Conservation (phyloP, 2,113 vertebrate genomes). For the Uropsilus gracilis region DNA sequence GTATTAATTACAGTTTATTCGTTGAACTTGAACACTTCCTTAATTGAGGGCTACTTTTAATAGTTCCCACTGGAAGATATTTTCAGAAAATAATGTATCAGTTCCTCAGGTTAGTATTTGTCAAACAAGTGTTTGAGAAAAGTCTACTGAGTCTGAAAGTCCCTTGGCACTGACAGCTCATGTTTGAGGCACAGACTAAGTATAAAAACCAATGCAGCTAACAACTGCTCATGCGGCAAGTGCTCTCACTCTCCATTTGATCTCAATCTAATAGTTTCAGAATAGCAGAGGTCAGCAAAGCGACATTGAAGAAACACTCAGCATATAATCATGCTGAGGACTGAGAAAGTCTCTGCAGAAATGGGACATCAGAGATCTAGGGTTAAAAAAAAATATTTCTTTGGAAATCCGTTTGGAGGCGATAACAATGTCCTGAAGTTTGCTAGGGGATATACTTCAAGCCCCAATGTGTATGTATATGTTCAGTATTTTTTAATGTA, state of each 20-base stretch:
- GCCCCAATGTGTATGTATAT: neutral
- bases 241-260: neutral
- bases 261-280: neutral
- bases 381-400: neutral
- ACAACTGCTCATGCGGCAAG: neutral
- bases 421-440: neutral
- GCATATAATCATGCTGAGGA: neutral
- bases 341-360: neutral
- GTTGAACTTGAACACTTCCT: too few species aligned
- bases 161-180: neutral
- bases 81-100: neutral
- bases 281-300: neutral
- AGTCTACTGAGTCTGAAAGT: neutral
- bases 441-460: neutral
- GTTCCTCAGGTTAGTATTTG: neutral
- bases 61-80: conserved; percentile 11
- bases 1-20: too few species aligned
- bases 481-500: neutral
- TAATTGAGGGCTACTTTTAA: too few species aligned
- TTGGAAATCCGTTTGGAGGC: neutral
- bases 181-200: neutral
- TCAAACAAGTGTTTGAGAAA: neutral
- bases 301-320: neutral
- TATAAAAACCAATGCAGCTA: neutral
- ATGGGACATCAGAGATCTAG: neutral